These are phyloP conservation scores for Habroteleia sp. DNA, from an alignment of 2,888 invertebrate genomes.

Conservation along the genomic window DNA sequence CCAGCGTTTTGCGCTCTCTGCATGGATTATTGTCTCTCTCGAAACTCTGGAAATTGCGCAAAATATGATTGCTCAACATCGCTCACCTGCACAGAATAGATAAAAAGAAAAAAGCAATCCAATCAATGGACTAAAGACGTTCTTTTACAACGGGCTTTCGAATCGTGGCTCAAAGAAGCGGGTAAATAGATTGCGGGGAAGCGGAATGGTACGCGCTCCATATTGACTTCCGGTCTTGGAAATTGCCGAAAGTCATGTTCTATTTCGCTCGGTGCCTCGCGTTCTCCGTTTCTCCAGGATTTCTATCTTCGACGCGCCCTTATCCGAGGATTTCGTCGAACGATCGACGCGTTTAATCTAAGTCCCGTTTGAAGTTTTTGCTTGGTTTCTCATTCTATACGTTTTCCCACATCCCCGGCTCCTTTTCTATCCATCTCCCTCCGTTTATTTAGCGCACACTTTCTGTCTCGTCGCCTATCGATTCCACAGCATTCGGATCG, in stretches of 20 bases:
- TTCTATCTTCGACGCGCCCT: constrained; percentile 61
- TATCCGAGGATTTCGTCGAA: constrained; percentile 63
- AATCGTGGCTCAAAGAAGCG: constrained; percentile 69
- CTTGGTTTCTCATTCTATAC: constrained; percentile 56
- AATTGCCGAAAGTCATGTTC: constrained; percentile 68
- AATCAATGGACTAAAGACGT: constrained; percentile 49
- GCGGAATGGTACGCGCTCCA: constrained; percentile 46
- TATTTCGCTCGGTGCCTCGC: constrained; percentile 45
- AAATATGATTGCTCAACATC: constrained; percentile 44
- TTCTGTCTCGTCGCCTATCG: constrained; percentile 37
- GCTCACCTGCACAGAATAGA: constrained; percentile 5
- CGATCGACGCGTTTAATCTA: constrained; percentile 70
- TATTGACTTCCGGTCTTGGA: constrained; percentile 70
- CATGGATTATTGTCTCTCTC: background rate
- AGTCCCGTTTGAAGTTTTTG: constrained; percentile 70
- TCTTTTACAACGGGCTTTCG: constrained; percentile 65
- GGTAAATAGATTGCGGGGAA: constrained; percentile 59
- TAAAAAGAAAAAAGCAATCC: constrained; percentile 60
- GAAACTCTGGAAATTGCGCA: background rate
- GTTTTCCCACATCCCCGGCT: constrained; percentile 30
- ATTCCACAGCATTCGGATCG: constrained; percentile 49
- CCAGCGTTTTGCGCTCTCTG: background rate
- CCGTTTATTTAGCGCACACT: constrained; percentile 17
- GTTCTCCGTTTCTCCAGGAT: constrained; percentile 23
- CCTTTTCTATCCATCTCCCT: constrained; percentile 7